Evolutionary conservation across 2,888 invertebrate species (phyloP), one percentile per base, ranked within the genome.

Genomic region (Euphydryas editha): DNA sequence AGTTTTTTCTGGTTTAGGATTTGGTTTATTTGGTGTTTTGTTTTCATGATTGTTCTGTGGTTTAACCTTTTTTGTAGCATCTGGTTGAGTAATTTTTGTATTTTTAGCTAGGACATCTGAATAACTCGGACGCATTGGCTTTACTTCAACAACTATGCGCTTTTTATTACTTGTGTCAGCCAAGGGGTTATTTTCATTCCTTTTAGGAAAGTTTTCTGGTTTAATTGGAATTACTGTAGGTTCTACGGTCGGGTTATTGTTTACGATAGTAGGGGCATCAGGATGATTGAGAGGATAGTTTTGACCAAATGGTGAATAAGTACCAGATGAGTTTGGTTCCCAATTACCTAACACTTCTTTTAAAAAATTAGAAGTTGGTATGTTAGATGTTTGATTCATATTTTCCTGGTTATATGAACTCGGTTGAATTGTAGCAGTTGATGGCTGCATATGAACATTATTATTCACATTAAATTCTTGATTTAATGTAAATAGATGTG

Each of bases 61-160:
- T 82, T 82, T 85, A 55, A 83, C 84, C 76, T 93, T 94, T 62
- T 89, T 91, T 56, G 92, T 84, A 15, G 86, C 79, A 68, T 94
- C 94, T 8, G 84, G 70, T 65, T 80, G 85, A 30, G 84, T 94
- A 75, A 93, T 94, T 71, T 93, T 93, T 42, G 90, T 87, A 70
- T 93, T 93, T 86, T 97, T 97, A 37, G 96, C 95, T 49, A 97
- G 82, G 8, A 97, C 96, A 88, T 97, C 97, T 0, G 97, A 97
- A 82, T 97, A 97, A 15, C 96, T 95, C 59, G 97, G 97, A 62
- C 97, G 94, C 97, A 97, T 97, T 0, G 97, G 97, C 78, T 96
- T 96, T 0, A 97, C 97, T 88, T 97, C 97, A 44, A 97, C 97
- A 0, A 97, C 95, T 83, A 96, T 96, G 59, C 97, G 93, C 65